Evolutionary conservation across 2,888 invertebrate species (phyloP).

Genomic region (Sepiola atlantica): DNA sequence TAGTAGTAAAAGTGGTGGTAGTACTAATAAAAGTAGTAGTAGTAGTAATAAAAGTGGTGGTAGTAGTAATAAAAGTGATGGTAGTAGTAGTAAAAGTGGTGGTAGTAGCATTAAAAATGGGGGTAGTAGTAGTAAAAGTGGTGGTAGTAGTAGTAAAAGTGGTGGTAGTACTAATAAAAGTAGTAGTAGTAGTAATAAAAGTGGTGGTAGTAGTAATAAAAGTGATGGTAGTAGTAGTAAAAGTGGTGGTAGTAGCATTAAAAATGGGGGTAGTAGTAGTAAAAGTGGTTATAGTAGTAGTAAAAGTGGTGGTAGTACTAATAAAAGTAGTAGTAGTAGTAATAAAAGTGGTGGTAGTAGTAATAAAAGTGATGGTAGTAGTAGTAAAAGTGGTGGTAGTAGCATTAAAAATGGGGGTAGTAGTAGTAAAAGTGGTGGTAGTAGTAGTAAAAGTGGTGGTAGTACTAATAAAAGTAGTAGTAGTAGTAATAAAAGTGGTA

Average conservation of each 20-base stretch:
- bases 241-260: neutral
- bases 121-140: neutral
- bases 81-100: neutral
- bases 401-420: too few relatives aligned
- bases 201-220: neutral
- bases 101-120: too few relatives aligned
- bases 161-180: neutral
- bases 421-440: neutral
- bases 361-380: neutral
- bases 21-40: neutral
- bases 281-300: neutral
- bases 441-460: neutral
- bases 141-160: neutral
- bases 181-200: neutral
- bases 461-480: neutral
- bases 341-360: neutral
- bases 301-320: neutral
- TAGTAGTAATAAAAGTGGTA: neutral
- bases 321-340: neutral
- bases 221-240: neutral
- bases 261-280: too few relatives aligned
- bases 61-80: neutral
- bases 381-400: neutral
- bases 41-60: neutral
- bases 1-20: neutral